Evolutionary conservation across 2,113 vertebrate genomes (phyloP).

Genomic region (Cryptomyrus ogoouensis): DNA sequence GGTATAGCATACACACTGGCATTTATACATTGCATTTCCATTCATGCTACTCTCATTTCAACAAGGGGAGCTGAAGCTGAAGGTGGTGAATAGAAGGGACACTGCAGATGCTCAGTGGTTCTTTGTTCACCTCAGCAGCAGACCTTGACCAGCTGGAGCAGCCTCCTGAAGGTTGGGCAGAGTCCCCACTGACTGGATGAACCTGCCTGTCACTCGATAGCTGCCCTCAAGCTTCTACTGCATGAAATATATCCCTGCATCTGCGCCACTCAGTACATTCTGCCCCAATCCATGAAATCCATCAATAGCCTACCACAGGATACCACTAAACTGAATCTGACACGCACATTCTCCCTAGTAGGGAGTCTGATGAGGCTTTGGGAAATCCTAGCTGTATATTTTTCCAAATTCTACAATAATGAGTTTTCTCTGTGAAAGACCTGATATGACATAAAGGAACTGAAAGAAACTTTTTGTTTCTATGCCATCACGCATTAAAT

Average conservation of each 20-base stretch:
- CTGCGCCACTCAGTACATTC: neutral
- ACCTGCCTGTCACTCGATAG: neutral
- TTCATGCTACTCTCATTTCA: neutral
- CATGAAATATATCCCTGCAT: neutral
- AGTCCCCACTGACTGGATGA: neutral
- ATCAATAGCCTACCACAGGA: neutral
- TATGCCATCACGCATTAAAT: neutral
- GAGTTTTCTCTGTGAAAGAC: neutral
- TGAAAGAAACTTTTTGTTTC: neutral
- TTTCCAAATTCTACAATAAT: neutral
- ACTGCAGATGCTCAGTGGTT: neutral
- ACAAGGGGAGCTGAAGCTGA: neutral
- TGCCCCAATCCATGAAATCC: neutral
- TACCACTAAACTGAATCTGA: neutral
- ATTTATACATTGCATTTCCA: neutral
- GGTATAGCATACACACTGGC: neutral
- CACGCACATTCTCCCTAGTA: neutral
- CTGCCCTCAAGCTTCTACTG: neutral
- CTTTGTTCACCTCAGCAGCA: neutral
- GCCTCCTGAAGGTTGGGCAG: neutral
- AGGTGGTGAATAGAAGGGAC: neutral
- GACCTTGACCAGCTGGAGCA: neutral
- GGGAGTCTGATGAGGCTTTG: neutral
- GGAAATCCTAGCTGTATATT: neutral
- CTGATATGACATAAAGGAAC: neutral